Conservation (phyloP, 2,797 vertebrate genomes). For the Acropternis orthonyx region DNA sequence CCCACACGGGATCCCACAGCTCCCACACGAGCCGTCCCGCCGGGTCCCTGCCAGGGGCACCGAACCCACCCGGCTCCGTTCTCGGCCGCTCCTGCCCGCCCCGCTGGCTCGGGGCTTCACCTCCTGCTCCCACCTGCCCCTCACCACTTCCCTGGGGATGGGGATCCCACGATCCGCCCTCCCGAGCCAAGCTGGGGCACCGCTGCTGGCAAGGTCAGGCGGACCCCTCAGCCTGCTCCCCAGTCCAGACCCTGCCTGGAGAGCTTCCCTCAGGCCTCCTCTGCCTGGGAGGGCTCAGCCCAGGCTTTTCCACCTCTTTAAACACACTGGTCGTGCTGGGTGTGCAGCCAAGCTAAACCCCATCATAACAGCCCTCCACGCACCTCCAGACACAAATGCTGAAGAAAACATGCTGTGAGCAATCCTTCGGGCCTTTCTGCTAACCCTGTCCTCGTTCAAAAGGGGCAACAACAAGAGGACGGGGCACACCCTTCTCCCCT, state of each 20-base stretch:
- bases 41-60: fast-evolving
- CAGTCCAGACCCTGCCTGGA: fast-evolving
- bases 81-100: fast-evolving
- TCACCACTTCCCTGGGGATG: fast-evolving
- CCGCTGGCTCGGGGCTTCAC: background rate
- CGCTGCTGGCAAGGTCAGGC: fast-evolving
- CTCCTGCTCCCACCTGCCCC: fast-evolving
- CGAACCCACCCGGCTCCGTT: fast-evolving
- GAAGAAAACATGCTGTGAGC: fast-evolving
- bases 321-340: fast-evolving
- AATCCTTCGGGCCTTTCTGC: background rate
- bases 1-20: fast-evolving
- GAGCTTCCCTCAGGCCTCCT: fast-evolving
- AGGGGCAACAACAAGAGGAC: background rate
- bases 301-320: fast-evolving
- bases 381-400: background rate
- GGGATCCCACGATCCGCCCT: fast-evolving
- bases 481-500: too few relatives aligned
- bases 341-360: fast-evolving
- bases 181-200: background rate
- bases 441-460: too few relatives aligned
- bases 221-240: background rate
- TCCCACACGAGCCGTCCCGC: background rate
- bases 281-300: background rate
- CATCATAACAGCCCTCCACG: background rate